Evolutionary conservation across 1,140 invertebrate species (phyloP).

Genomic region (Phocides pigmalion): DNA sequence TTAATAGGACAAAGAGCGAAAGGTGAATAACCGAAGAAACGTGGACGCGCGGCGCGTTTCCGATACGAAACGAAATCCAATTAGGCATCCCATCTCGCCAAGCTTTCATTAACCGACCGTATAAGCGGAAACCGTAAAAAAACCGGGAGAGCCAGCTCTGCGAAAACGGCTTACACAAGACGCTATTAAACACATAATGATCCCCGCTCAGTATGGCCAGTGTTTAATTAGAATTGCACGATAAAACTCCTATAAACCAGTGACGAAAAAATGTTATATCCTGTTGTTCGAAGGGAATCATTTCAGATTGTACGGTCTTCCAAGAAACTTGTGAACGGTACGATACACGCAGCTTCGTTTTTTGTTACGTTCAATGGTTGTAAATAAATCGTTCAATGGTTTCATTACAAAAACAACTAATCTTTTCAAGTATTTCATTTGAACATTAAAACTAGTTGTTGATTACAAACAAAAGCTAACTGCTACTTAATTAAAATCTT

Average conservation of each 20-base stretch:
- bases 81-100: conserved; percentile 63
- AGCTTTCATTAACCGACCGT: conserved; percentile 62
- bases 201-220: conserved; percentile 40
- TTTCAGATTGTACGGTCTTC: not conserved
- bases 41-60: conserved; percentile 51
- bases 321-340: not conserved
- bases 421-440: not conserved
- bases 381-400: too few species aligned
- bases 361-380: too few species aligned
- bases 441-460: conserved; percentile 3
- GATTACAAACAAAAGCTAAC: conserved; percentile 6
- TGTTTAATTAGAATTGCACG: conserved; percentile 51
- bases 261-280: conserved; percentile 22
- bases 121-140: conserved; percentile 64
- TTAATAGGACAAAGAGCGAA: conserved; percentile 33
- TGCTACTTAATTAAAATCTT: conserved; percentile 6
- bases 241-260: conserved; percentile 45
- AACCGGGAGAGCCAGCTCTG: conserved; percentile 40
- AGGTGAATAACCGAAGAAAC: conserved; percentile 55
- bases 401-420: too few species aligned
- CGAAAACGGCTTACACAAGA: conserved; percentile 54
- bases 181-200: conserved; percentile 56
- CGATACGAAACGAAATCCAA: conserved; percentile 73
- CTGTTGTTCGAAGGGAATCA: not conserved
- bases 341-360: too few species aligned